Evolutionary conservation across 2,113 vertebrate species (phyloP).

Genomic region (Scartelaos histophorus): DNA sequence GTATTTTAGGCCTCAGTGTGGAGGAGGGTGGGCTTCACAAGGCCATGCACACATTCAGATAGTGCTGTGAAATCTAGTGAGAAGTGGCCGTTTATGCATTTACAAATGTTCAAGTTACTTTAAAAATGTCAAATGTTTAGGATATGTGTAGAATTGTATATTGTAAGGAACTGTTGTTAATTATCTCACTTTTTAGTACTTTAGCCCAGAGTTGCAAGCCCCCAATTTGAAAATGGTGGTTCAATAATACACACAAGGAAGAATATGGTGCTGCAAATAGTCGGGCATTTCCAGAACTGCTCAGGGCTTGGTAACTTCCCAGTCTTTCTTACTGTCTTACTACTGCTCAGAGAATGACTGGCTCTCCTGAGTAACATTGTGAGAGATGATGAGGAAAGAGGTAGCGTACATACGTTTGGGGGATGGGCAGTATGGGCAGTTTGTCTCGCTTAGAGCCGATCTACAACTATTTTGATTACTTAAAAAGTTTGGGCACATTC

Average conservation of each 20-base stretch:
- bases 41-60: constrained; percentile 35
- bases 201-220: too few relatives aligned
- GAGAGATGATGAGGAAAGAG: neutral
- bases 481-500: constrained; percentile 25
- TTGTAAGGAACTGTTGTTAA: too few relatives aligned
- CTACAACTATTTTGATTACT: neutral
- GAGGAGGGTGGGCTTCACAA: constrained; percentile 55
- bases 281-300: neutral
- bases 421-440: neutral
- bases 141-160: too few relatives aligned
- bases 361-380: neutral
- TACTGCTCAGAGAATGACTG: neutral
- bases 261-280: neutral
- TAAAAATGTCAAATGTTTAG: too few relatives aligned
- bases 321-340: neutral
- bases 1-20: constrained; percentile 49
- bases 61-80: constrained; percentile 60
- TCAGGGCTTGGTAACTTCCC: neutral
- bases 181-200: too few relatives aligned
- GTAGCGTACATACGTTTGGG: neutral
- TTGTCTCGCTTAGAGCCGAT: neutral
- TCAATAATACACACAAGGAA: too few relatives aligned
- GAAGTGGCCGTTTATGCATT: neutral
- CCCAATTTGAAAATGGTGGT: too few relatives aligned
- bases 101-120: neutral